Evolutionary conservation across 2,797 vertebrate species (phyloP), one percentile per base, ranked within the genome.

Genomic region (Salarias fasciatus): DNA sequence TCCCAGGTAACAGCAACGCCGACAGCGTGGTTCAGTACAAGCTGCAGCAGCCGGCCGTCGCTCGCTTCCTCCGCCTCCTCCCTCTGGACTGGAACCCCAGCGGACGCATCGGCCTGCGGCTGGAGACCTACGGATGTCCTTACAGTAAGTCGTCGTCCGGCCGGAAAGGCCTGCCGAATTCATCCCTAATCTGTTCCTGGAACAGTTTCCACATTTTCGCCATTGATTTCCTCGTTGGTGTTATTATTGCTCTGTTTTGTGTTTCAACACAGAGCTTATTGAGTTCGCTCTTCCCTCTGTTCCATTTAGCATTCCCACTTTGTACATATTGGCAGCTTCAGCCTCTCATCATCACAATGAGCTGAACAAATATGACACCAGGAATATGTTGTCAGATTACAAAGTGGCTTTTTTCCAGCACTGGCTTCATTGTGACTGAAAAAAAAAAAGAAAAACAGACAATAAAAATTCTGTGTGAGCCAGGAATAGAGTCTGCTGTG

Each of bases 1-100:
- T 98, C 85, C 86, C 92, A 63, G 96, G 96, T 63, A 98, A 98
- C 80, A 91, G 90, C 50, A 98, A 98, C 46, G 96, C 97, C 3
- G 97, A 98, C 90, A 97, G 92, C 12, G 96, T 98, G 1, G 90
- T 98, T 38, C 93, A 94, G 81, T 91, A 94, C 71, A 95, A 95
- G 55, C 94, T 98, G 69, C 94, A 95, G 72, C 94, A 95, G 87
- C 92, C 94, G 0, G 93, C 95, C 42, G 90, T 94, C 56, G 94
- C 96, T 74, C 93, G 93, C 66, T 96, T 94, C 83, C 90, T 98
- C 8, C 93, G 95, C 44, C 94, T 98, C 85, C 83, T 95, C 65
- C 96, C 97, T 63, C 90, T 97, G 66, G 93, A 94, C 69, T 98
- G 96, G 96, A 98, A 96, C 83, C 90, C 87, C 0, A 95, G 88